Conservation (phyloP, 2,113 vertebrate species). For the Entomyzon cyanotis region DNA sequence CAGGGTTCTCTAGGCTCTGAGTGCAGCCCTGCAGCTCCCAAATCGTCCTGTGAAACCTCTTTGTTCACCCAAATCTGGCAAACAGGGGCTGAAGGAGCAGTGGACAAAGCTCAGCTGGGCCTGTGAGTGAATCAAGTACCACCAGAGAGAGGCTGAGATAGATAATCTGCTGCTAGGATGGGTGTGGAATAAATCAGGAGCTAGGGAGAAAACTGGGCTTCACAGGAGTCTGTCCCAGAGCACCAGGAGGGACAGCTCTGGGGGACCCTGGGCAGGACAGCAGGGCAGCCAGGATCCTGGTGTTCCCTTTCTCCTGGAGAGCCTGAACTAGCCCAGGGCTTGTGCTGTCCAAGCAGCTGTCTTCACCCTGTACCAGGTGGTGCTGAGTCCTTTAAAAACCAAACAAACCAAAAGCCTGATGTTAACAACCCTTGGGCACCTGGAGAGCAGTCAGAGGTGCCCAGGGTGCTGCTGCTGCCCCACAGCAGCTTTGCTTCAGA, state of each 20-base stretch:
- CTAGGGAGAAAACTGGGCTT: neutral
- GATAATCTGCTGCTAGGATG: neutral
- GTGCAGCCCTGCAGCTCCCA: neutral
- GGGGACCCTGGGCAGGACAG: neutral
- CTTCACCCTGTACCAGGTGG: neutral
- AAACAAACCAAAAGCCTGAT: neutral
- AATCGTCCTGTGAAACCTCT: neutral
- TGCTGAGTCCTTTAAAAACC: neutral
- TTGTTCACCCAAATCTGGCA: neutral
- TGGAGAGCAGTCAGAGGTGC: neutral
- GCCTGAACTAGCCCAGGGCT: neutral
- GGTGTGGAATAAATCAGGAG: neutral
- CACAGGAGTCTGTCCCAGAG: rapidly evolving
- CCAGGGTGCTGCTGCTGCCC: neutral
- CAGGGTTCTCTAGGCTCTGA: neutral
- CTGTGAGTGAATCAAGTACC: neutral
- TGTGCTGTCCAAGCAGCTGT: neutral
- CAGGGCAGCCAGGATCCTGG: neutral
- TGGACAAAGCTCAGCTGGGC: no score
- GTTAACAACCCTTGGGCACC: neutral
- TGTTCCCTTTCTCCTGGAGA: neutral
- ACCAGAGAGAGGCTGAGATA: no score
- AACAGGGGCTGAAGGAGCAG: neutral
- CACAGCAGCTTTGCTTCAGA: neutral
- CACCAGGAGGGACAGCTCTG: neutral